Conservation (phyloP, 2,888 invertebrate species). For the Escarpia spicata region DNA sequence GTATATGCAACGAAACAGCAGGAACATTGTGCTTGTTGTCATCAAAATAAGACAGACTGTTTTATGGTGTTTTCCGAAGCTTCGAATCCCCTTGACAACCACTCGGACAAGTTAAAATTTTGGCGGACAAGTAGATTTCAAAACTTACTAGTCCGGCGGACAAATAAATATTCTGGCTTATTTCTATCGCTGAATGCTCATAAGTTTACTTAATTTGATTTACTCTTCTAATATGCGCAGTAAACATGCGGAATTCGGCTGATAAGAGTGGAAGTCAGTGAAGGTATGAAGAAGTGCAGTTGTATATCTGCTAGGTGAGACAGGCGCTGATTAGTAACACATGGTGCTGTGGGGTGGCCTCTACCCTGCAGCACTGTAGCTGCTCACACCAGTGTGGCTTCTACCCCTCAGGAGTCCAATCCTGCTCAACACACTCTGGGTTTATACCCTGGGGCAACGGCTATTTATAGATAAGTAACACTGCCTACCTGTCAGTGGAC, state of each 20-base stretch:
- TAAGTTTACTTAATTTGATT: constrained; percentile 12
- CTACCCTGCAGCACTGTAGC: neutral
- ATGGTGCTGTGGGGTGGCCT: neutral
- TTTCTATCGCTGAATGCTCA: too few species aligned
- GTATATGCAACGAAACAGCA: too few species aligned
- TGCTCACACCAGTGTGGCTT: neutral
- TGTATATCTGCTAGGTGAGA: neutral
- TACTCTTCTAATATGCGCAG: neutral
- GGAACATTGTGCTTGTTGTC: too few species aligned
- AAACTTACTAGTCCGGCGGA: too few species aligned
- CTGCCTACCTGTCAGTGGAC: neutral
- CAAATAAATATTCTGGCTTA: too few species aligned
- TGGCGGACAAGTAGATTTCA: too few species aligned
- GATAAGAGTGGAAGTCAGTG: neutral
- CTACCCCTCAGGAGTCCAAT: neutral
- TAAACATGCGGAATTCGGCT: neutral
- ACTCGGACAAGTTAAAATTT: too few species aligned
- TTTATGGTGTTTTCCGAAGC: too few species aligned
- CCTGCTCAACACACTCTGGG: neutral
- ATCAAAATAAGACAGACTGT: too few species aligned
- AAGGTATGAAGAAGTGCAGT: neutral
- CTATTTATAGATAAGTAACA: neutral
- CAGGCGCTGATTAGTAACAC: neutral
- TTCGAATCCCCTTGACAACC: too few species aligned
- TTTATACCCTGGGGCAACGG: neutral